Base-by-base conservation (phyloP, 2,888 invertebrate species). In the Eulithis testata region DNA sequence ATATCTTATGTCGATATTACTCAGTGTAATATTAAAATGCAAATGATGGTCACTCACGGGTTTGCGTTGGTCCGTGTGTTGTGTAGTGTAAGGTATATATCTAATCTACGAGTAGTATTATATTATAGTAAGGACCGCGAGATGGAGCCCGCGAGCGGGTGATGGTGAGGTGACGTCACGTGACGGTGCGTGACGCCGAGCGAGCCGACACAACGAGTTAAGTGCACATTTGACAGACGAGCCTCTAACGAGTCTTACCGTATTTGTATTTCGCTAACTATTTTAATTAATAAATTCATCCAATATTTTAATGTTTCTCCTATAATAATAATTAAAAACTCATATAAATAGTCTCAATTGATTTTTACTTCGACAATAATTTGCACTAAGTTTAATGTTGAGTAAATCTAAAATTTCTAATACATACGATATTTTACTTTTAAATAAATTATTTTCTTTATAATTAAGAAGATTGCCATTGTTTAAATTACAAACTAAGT, bases 231-330 rank as follows among this genome's bases (percentile, higher is more conserved):
- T 88, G 91, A 93, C 92, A 91, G 91, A 88, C 87, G 82, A 89
- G 88, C 90, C 91, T 89, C 89, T 89, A 90, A 89, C 86, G 90
- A 90, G 86, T 91, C 92, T 92, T 93, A 92, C 84, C 91, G 89
- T 93, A 92, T 90, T 90, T 91, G 92, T 92, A 93, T 91, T 93
- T 92, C 85, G 91, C 93, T 93, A 92, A 92, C 92, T 93, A 93
- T 92, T 91, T 93, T 93, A 92, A 91, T 91, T 93, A 92, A 93
- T 93, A 93, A 92, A 93, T 93, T 93, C 92, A 90, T 92, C 90
- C 91, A 91, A 92, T 92, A 92, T 91, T 88, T 92, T 88, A 88
- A 91, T 91, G 84, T 84, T 88, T 87, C 87, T 83, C 91, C 91
- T 92, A 93, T 91, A 92, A 90, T 91, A 91, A 92, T 91, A 91